phyloP scores from a whole-genome alignment of 2,113 vertebrate genomes.

The Gallinago undulata region DNA sequence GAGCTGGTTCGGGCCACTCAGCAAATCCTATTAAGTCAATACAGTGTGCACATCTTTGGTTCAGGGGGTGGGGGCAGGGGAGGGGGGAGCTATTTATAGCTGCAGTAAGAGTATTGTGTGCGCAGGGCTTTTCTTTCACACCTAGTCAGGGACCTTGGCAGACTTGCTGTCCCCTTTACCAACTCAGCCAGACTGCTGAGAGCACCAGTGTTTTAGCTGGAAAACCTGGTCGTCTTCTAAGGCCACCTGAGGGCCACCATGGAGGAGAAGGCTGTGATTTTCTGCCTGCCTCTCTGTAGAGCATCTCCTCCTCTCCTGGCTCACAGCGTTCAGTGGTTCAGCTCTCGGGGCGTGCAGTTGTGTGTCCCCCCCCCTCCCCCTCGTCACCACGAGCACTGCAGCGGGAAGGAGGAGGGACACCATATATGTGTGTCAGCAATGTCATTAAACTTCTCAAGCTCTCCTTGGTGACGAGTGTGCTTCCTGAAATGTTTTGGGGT shows the following conservation, averaged over 20 bases:
- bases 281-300: not conserved
- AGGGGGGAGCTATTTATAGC: slow-evolving; percentile 32
- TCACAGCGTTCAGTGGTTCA: not conserved
- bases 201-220: not conserved
- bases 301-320: not conserved
- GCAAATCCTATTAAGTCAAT: slow-evolving; percentile 52
- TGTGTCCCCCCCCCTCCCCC: not conserved
- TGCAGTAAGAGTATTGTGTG: slow-evolving; percentile 25
- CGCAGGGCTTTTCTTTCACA: slow-evolving; percentile 11
- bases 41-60: slow-evolving; percentile 9
- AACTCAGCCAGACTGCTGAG: not conserved
- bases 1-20: not conserved
- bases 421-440: fast-evolving
- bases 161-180: not conserved
- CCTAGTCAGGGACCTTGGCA: not conserved
- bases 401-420: not conserved
- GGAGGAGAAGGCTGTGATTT: not conserved
- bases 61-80: not conserved
- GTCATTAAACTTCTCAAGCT: not conserved
- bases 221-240: not conserved
- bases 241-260: not conserved
- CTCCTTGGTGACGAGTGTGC: not conserved
- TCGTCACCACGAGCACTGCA: fast-evolving
- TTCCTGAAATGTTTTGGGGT: not conserved
- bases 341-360: not conserved